phyloP scores from a whole-genome alignment of 2,797 vertebrate species.

The Catamblyrhynchus diadema region DNA sequence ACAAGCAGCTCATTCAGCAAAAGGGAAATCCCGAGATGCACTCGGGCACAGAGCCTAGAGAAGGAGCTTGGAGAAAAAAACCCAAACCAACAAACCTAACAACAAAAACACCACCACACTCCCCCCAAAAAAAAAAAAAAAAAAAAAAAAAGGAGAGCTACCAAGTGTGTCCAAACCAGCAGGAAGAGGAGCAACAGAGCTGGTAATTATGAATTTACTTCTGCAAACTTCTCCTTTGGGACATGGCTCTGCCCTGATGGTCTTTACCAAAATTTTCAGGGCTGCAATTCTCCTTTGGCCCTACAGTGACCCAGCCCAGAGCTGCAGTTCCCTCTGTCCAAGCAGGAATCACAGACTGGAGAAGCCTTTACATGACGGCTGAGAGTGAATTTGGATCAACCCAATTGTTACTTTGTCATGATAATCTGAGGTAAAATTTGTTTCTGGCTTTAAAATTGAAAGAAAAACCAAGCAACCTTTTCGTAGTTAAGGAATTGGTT shows the following conservation, averaged over 20 bases:
- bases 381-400: not conserved
- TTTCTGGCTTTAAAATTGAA: not conserved
- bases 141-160: not conserved
- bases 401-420: not conserved
- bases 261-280: not conserved
- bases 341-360: not conserved
- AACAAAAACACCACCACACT: not conserved
- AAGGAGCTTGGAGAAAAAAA: conserved; percentile 26
- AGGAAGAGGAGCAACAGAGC: not conserved
- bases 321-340: not conserved
- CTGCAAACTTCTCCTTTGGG: not conserved
- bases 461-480: not conserved
- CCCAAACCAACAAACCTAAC: not conserved
- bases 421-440: not conserved
- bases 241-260: not conserved
- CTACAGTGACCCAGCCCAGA: not conserved
- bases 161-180: not conserved
- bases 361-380: not conserved
- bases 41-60: conserved; percentile 60
- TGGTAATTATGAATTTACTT: not conserved
- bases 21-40: conserved; percentile 83
- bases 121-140: not conserved
- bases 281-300: not conserved
- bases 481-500: not conserved
- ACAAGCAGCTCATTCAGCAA: conserved; percentile 86